These are phyloP conservation scores for Microctenopoma steveboyesi DNA, from an alignment of 2,797 vertebrate species.

Conservation along the genomic window DNA sequence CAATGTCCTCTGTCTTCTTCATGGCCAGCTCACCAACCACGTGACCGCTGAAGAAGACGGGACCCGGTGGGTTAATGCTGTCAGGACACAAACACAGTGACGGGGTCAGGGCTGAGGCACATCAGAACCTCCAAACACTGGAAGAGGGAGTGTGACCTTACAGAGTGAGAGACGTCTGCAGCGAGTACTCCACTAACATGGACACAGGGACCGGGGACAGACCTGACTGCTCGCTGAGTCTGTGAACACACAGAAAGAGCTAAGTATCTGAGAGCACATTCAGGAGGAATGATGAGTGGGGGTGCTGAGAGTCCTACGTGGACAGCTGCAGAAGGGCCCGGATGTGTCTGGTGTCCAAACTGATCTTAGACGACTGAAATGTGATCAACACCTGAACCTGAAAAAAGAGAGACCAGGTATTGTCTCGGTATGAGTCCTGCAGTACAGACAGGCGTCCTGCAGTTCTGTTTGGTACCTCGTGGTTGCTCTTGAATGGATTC, in stretches of 20 bases:
- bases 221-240: constrained; percentile 87
- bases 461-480: constrained; percentile 64
- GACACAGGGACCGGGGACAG: constrained; percentile 77
- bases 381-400: constrained; percentile 86
- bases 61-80: constrained; percentile 70
- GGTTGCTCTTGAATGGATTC: constrained; percentile 89
- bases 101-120: not conserved
- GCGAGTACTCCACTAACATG: constrained; percentile 85
- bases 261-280: not conserved
- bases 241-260: constrained; percentile 61
- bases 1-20: constrained; percentile 84
- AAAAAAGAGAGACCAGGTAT: not conserved
- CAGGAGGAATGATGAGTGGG: not conserved
- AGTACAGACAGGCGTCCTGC: not conserved
- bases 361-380: constrained; percentile 84
- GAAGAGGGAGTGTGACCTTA: constrained; percentile 71
- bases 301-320: constrained; percentile 84
- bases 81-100: not conserved
- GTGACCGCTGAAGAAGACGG: constrained; percentile 85
- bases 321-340: constrained; percentile 82
- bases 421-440: not conserved
- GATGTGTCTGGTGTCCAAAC: constrained; percentile 83
- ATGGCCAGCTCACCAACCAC: constrained; percentile 90
- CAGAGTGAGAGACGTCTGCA: constrained; percentile 85
- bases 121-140: too few species aligned